Base-by-base conservation (phyloP, 1,140 invertebrate species). In the Tribolium castaneum region DNA sequence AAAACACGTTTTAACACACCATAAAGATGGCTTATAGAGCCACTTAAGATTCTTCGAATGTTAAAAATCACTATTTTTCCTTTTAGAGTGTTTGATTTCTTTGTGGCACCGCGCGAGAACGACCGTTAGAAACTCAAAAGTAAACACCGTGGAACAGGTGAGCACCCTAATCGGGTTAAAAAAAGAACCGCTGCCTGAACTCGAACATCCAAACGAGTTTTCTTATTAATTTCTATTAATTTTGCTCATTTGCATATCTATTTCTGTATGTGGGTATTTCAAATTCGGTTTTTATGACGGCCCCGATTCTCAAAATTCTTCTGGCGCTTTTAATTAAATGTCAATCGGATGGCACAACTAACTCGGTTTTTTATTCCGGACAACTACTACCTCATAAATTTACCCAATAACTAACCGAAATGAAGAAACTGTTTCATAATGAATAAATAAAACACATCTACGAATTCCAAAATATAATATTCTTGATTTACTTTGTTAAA, bases 1-100 rank as follows among this genome's bases (percentile, higher is more conserved):
- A 35, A 66, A 66, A 66, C 59, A 66, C 59, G 59, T 66, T 66
- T 66, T 66, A 66, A 66, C 59, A 66, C 59, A 35, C 59, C 59
- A 66, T 66, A 66, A 66, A 66, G 59, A 66, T 66, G 59, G 34
- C 59, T 66, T 66, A 66, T 66, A 22, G 54, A 66, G 59, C 59
- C 59, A 66, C 59, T 66, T 66, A 66, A 66, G 59, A 66, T 66
- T 66, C 59, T 66, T 66, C 59, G 30, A 35, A 66, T 66, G 34
- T 66, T 66, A 66, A 66, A 66, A 66, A 66, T 66, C 34, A 35
- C 30, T 34, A 35, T 66, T 66, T 66, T 52, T 66, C 30, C 25
- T 35, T 66, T 66, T 66, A 66, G 54, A 66, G 59, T 35, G 59
- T 14, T 14, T 34, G 59, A 66, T 35, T 66, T 66, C 59, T 66